These are phyloP conservation scores for Leptopilina drosophilae DNA, from an alignment of 2,888 invertebrate species.

Conservation along the genomic window DNA sequence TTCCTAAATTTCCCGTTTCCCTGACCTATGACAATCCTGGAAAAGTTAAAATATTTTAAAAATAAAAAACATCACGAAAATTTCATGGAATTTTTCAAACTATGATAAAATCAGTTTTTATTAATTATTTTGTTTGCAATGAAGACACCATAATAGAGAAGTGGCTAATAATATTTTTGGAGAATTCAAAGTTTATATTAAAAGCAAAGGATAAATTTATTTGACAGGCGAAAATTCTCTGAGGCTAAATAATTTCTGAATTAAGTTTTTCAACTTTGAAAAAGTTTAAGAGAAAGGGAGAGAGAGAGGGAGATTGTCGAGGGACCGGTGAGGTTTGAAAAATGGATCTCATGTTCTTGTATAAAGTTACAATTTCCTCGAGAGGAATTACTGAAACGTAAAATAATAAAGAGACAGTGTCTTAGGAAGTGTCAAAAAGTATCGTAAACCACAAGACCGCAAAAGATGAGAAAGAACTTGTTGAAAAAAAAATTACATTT, in stretches of 20 bases:
- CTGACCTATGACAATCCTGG: no score
- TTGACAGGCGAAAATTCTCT: no score
- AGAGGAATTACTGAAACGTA: conserved; percentile 18
- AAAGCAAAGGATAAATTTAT: no score
- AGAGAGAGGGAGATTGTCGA: not conserved
- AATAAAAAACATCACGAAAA: no score
- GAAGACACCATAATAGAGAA: no score
- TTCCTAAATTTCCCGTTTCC: no score
- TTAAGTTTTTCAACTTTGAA: not conserved
- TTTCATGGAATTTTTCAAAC: no score
- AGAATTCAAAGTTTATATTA: no score
- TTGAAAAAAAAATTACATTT: not conserved
- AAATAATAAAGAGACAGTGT: conserved; percentile 19
- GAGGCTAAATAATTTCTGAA: not conserved
- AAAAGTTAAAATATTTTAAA: no score
- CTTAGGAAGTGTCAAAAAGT: conserved; percentile 23
- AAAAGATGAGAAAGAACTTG: conserved; percentile 3
- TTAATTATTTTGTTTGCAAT: no score
- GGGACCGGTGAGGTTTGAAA: not conserved
- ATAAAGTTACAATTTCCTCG: not conserved
- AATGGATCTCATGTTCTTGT: not conserved
- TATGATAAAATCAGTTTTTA: no score
- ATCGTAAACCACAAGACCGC: conserved; percentile 24
- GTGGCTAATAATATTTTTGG: no score
- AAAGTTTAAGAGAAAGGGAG: not conserved